phyloP scores from a whole-genome alignment of 2,888 invertebrate genomes.

The Phortica magna region DNA sequence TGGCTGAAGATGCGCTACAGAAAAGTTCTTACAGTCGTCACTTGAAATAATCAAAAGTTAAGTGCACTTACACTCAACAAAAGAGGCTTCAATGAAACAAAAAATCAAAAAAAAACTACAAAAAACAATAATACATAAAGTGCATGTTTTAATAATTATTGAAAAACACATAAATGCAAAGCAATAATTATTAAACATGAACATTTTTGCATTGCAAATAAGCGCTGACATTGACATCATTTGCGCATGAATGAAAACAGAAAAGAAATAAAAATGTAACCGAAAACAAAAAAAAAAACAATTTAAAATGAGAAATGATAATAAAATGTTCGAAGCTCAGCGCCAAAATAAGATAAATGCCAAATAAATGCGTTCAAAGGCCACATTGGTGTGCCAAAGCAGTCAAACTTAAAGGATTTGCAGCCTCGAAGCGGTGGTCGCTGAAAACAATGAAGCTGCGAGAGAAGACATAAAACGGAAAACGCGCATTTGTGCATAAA shows the following conservation, averaged over 20 bases:
- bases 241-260: conserved; percentile 23
- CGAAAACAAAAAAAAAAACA: conserved; percentile 33
- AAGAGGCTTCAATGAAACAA: background rate
- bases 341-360: conserved; percentile 38
- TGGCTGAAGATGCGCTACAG: background rate
- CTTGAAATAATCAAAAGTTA: background rate
- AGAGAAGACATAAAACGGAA: conserved; percentile 6
- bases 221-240: conserved; percentile 33
- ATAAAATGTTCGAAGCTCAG: conserved; percentile 14
- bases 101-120: background rate
- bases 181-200: background rate
- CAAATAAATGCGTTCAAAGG: conserved; percentile 34
- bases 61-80: background rate
- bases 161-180: background rate
- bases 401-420: background rate
- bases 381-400: background rate
- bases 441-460: background rate
- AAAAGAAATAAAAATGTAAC: conserved; percentile 34
- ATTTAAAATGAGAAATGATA: conserved; percentile 29
- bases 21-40: background rate
- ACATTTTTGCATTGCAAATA: conserved; percentile 50
- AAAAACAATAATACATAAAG: background rate
- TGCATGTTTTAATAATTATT: background rate
- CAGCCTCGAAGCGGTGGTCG: background rate
- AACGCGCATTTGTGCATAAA: conserved; percentile 55